phyloP scores from a whole-genome alignment of 2,888 invertebrate species.

The Sinelater perroti region DNA sequence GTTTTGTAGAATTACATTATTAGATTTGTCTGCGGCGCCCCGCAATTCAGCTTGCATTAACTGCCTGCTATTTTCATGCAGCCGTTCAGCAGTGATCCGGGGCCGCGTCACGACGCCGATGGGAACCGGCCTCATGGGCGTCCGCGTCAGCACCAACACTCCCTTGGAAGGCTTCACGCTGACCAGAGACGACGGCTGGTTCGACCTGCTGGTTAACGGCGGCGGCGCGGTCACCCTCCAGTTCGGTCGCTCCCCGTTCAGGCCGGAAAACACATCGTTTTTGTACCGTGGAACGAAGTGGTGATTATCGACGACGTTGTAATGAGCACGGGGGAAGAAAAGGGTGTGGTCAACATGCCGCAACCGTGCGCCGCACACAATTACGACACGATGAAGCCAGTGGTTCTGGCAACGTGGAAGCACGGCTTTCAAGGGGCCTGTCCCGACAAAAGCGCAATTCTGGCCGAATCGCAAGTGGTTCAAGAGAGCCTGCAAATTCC shows the following conservation, averaged over 20 bases:
- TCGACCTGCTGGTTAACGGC: conserved; percentile 98
- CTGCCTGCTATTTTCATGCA: conserved; percentile 63
- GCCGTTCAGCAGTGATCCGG: conserved; percentile 96
- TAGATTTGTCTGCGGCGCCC: background rate
- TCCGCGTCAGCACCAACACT: conserved; percentile 92
- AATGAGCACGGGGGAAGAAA: conserved; percentile 85
- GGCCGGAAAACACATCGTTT: conserved; percentile 88
- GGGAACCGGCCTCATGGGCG: conserved; percentile 94
- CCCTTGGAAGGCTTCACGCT: conserved; percentile 96
- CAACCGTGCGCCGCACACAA: conserved; percentile 89
- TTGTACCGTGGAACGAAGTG: conserved; percentile 98
- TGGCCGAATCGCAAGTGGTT: conserved; percentile 92
- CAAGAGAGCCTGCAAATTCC: conserved; percentile 95
- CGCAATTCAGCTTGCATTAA: background rate
- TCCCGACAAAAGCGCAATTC: conserved; percentile 88
- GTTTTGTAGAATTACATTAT: conserved; percentile 15
- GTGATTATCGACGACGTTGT: conserved; percentile 92
- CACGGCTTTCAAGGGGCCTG: conserved; percentile 96
- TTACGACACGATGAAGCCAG: conserved; percentile 92
- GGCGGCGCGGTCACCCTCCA: conserved; percentile 95
- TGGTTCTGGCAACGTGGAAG: conserved; percentile 93
- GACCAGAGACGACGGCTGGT: conserved; percentile 93
- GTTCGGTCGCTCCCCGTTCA: conserved; percentile 91
- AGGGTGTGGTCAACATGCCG: conserved; percentile 69
- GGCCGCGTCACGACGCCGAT: conserved; percentile 92